These are phyloP conservation scores for Epinotia brunnichana DNA, from an alignment of 2,888 invertebrate genomes.

Conservation along the genomic window DNA sequence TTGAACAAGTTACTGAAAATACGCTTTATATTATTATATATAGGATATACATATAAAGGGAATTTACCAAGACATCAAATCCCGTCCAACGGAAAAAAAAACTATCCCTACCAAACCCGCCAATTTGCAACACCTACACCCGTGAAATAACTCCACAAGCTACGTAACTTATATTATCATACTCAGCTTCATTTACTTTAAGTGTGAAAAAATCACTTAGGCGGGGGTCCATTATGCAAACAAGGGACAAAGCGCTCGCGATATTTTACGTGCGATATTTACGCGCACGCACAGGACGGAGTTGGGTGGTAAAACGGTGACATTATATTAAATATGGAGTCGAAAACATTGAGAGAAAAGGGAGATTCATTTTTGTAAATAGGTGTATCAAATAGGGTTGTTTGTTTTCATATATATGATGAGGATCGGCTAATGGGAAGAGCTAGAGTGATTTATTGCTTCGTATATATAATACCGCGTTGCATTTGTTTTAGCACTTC, in stretches of 20 bases:
- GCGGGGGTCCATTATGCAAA: constrained; percentile 50
- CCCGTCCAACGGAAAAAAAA: background rate
- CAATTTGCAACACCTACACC: background rate
- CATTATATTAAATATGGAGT: constrained; percentile 42
- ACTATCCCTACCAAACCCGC: background rate
- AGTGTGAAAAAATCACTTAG: constrained; percentile 48
- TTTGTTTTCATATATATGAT: background rate
- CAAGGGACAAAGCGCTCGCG: constrained; percentile 44
- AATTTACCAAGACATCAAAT: background rate
- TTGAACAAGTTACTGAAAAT: too few relatives aligned
- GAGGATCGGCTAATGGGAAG: constrained; percentile 13
- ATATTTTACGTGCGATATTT: constrained; percentile 42
- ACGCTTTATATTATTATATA: too few relatives aligned
- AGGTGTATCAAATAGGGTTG: constrained; percentile 10
- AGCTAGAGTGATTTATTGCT: constrained; percentile 16
- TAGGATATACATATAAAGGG: too few relatives aligned
- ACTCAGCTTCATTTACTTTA: constrained; percentile 39
- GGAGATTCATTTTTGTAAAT: constrained; percentile 36
- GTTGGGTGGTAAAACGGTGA: constrained; percentile 38
- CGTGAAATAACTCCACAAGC: background rate
- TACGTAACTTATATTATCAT: constrained; percentile 13
- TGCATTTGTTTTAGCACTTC: constrained; percentile 1
- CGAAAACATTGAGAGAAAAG: constrained; percentile 32
- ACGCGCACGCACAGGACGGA: constrained; percentile 34
- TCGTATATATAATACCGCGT: constrained; percentile 17